Base-by-base conservation (phyloP, 1,140 invertebrate species). In the Phortica variegata region DNA sequence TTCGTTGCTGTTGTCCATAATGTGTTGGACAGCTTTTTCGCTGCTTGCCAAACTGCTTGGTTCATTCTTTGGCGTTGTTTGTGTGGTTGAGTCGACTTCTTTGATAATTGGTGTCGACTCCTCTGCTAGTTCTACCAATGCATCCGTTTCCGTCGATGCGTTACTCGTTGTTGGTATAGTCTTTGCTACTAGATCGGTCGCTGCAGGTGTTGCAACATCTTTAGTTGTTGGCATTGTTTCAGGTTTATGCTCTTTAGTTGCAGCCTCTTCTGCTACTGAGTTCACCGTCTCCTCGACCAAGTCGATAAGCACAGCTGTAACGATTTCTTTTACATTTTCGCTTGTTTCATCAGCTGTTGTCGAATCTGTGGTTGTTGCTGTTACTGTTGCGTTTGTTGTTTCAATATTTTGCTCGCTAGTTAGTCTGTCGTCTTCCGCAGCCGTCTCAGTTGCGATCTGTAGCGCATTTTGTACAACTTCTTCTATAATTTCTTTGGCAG, bases 11-110 rank as follows among this genome's bases (percentile, higher is more conserved):
- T 19, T 50, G n/a, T n/a, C n/a, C n/a, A n/a, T n/a, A n/a, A n/a
- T n/a, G n/a, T n/a, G 49, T 20, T 63, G 33, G 33, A 34, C n/a
- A 15, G 47, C 2, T 51, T 54, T 8, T 45, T 36, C 1, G 6
- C 20, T 21, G 55, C 33, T 7, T 50, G 52, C 2, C 23, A 32
- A n/a, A 56, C 58, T 39, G 23, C 29, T 43, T 10, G 40, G 54
- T 48, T 71, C 60, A 15, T 62, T 72, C 23, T 72, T 72, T 18
- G 68, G 68, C 37, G 68, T 72, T 13, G 68, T 72, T 51, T 72
- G 68, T n/a, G 68, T 72, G 9, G 68, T 72, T 7, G 68, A 72
- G 38, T 72, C 68, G 26, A 72, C 61, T 20, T 72, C 68, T n/a
- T 43, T 68, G 38, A 61, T 61, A 0, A 50, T 48, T 3, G 61